Percentiles rank a stretch among this genome's conserved stretches.
Conservation (phyloP, 1,140 invertebrate genomes). For the Gyrodactylus salaris region DNA sequence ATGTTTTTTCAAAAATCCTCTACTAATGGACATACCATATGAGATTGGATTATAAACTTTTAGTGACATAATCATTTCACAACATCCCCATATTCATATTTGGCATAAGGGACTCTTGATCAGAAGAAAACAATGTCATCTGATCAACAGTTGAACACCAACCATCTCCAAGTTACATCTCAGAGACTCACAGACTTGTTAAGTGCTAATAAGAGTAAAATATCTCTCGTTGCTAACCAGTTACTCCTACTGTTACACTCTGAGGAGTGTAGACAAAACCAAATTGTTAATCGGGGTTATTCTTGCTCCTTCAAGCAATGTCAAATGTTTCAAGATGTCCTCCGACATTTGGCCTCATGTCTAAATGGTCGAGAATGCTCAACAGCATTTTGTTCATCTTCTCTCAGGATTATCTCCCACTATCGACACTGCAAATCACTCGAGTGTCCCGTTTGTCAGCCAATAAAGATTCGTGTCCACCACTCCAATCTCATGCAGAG, state of each 20-base stretch:
- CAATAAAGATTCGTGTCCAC: not conserved
- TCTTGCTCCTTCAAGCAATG: not conserved
- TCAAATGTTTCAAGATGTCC: slow-evolving; percentile 1
- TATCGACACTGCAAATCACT: not conserved
- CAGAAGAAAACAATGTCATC: too few species aligned
- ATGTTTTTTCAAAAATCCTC: too few species aligned
- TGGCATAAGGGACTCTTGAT: too few species aligned
- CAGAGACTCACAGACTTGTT: not conserved
- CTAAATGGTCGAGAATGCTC: not conserved
- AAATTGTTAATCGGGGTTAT: not conserved
- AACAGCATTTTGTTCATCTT: not conserved
- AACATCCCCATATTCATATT: too few species aligned
- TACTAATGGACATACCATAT: too few species aligned
- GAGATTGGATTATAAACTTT: too few species aligned
- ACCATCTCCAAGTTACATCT: too few species aligned
- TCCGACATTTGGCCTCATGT: slow-evolving; percentile 1
- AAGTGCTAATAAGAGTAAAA: not conserved
- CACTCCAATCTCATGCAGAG: not conserved
- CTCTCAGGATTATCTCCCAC: not conserved
- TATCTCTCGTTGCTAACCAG: not conserved
- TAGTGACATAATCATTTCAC: too few species aligned
- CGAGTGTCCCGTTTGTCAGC: slow-evolving; percentile 2
- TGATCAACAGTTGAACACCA: too few species aligned
- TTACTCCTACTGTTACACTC: not conserved
- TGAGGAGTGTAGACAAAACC: not conserved